phyloP scores from a whole-genome alignment of 2,797 vertebrate species.

The Oreochromis mossambicus region DNA sequence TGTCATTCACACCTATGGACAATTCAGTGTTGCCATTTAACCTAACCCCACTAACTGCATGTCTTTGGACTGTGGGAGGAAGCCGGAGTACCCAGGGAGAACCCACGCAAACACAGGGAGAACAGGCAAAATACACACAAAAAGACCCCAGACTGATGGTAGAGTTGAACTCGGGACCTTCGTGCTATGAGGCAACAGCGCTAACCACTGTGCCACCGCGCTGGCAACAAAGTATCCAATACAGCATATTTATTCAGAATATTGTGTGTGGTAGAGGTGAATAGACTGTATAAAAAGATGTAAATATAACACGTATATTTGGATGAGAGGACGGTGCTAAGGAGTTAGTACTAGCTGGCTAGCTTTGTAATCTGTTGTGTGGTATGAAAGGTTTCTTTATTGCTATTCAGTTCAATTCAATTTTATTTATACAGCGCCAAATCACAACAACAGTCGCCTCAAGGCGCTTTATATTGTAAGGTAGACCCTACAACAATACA shows the following conservation, averaged over 20 bases:
- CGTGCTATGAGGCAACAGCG: not conserved
- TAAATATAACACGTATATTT: not conserved
- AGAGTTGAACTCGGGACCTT: not conserved
- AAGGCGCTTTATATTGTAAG: too few relatives aligned
- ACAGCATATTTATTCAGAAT: not conserved
- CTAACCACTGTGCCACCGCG: not conserved
- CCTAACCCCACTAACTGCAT: not conserved
- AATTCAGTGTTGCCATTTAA: not conserved
- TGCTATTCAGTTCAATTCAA: not conserved
- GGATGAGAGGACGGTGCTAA: not conserved
- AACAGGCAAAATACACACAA: not conserved
- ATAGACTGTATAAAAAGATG: not conserved
- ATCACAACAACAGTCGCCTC: too few relatives aligned
- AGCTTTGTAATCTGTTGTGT: not conserved
- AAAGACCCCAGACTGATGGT: not conserved
- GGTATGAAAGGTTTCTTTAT: not conserved
- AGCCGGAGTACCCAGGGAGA: not conserved
- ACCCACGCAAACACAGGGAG: accelerated
- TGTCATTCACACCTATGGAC: not conserved
- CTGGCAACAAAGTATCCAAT: accelerated
- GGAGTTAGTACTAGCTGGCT: not conserved
- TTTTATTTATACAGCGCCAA: too few relatives aligned
- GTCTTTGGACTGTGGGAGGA: not conserved
- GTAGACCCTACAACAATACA: too few relatives aligned
- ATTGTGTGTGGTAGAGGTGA: not conserved